These are phyloP conservation scores for Catharus bicknelli DNA, from an alignment of 2,113 vertebrate genomes.

Conservation along the genomic window DNA sequence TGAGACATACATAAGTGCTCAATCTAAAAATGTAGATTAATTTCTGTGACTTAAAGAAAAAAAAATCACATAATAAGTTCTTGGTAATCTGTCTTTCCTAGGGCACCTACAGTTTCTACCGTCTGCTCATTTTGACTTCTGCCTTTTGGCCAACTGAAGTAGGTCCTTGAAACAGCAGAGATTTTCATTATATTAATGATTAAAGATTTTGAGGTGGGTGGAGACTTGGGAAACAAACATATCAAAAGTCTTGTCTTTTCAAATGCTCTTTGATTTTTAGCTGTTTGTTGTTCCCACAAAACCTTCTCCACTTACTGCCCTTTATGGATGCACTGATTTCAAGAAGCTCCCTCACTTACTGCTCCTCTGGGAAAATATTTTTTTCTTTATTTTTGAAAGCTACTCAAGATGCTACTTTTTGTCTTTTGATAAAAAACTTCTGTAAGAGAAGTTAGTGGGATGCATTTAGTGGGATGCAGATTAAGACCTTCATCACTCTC, in stretches of 20 bases:
- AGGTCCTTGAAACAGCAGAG: not conserved
- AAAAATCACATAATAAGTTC: constrained; percentile 62
- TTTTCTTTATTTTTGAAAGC: not conserved
- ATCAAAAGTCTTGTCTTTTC: constrained; percentile 4
- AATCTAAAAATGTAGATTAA: constrained; percentile 51
- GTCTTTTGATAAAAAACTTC: not conserved
- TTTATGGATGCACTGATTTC: not conserved
- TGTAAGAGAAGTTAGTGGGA: not conserved
- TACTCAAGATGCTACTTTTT: not conserved
- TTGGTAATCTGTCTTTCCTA: constrained; percentile 59
- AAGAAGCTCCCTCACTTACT: not conserved
- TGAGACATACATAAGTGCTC: constrained; percentile 24
- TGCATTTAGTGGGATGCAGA: not conserved
- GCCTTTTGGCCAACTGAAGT: not conserved
- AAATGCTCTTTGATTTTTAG: not conserved
- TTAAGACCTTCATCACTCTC: not conserved
- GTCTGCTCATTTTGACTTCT: constrained; percentile 17
- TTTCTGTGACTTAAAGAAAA: constrained; percentile 54
- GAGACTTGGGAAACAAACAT: not conserved
- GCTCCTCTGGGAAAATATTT: not conserved
- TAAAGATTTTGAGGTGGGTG: not conserved
- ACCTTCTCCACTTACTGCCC: not conserved
- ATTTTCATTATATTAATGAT: constrained; percentile 24
- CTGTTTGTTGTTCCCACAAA: not conserved
- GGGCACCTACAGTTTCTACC: constrained; percentile 42